phyloP scores from a whole-genome alignment of 2,797 vertebrate genomes.

The Poliocrania exsul region DNA sequence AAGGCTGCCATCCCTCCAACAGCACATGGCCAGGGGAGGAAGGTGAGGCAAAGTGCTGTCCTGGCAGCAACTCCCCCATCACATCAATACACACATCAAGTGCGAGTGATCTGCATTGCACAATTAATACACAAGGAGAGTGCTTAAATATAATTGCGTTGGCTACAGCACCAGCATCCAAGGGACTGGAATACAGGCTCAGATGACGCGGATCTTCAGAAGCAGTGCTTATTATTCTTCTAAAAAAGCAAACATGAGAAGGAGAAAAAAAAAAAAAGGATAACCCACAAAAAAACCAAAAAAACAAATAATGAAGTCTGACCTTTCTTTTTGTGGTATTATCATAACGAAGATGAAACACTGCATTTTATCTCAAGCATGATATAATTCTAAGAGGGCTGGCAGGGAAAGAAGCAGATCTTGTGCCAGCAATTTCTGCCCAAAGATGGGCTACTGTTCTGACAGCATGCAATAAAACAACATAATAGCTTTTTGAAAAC shows the following conservation, averaged over 20 bases:
- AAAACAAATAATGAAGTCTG: neutral
- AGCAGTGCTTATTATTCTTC: neutral
- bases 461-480: neutral
- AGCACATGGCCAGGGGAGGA: rapidly evolving
- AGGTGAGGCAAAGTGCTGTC: neutral
- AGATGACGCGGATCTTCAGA: neutral
- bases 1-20: neutral
- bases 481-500: neutral
- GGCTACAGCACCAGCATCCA: neutral
- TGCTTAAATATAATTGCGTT: neutral
- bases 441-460: neutral
- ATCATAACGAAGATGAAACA: neutral
- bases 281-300: rapidly evolving
- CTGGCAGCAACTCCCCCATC: neutral
- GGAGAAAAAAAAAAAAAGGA: neutral
- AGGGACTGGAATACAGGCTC: neutral
- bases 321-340: neutral
- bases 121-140: neutral
- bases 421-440: neutral
- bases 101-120: neutral
- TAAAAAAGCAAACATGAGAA: neutral
- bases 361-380: neutral
- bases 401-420: neutral
- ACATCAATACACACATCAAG: neutral
- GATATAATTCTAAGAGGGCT: rapidly evolving